Evolutionary conservation across 2,888 invertebrate species (phyloP).

Genomic region (Eucriotettix oculatus): DNA sequence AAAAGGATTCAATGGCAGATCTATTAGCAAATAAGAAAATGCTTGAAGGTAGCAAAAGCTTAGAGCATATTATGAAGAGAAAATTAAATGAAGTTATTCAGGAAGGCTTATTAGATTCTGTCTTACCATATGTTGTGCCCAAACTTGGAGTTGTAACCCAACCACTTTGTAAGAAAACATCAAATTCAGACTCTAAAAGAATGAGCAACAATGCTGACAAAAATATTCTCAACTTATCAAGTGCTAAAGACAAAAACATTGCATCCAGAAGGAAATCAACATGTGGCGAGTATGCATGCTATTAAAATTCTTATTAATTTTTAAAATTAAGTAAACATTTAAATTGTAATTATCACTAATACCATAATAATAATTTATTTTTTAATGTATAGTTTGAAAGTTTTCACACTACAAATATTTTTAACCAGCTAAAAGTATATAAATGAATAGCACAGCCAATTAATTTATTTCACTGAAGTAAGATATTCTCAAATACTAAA

Average conservation of each 20-base stretch:
- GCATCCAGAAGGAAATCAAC: slow-evolving; percentile 6
- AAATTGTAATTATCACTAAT: too few relatives aligned
- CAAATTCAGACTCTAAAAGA: slow-evolving; percentile 3
- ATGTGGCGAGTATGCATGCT: not conserved
- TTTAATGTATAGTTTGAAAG: too few relatives aligned
- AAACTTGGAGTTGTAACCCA: slow-evolving; percentile 21
- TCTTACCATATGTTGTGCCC: slow-evolving; percentile 57
- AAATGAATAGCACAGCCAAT: too few relatives aligned
- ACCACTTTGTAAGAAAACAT: slow-evolving; percentile 1
- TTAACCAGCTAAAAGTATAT: too few relatives aligned
- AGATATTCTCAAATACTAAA: too few relatives aligned
- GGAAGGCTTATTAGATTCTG: slow-evolving; percentile 68
- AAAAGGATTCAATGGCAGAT: not conserved
- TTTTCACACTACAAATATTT: too few relatives aligned
- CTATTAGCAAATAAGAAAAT: not conserved
- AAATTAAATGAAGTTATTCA: slow-evolving; percentile 47
- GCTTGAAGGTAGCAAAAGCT: not conserved
- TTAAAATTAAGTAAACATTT: too few relatives aligned
- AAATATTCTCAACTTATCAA: not conserved
- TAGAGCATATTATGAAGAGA: slow-evolving; percentile 20
- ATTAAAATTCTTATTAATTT: too few relatives aligned
- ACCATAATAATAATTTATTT: too few relatives aligned
- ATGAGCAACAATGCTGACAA: not conserved
- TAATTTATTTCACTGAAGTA: too few relatives aligned
- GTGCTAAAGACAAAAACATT: slow-evolving; percentile 3